A percentile compares a stretch with the other conserved stretches of the same genome.
Conservation (phyloP, 2,888 invertebrate genomes). For the Cryptophagus acutangulus region DNA sequence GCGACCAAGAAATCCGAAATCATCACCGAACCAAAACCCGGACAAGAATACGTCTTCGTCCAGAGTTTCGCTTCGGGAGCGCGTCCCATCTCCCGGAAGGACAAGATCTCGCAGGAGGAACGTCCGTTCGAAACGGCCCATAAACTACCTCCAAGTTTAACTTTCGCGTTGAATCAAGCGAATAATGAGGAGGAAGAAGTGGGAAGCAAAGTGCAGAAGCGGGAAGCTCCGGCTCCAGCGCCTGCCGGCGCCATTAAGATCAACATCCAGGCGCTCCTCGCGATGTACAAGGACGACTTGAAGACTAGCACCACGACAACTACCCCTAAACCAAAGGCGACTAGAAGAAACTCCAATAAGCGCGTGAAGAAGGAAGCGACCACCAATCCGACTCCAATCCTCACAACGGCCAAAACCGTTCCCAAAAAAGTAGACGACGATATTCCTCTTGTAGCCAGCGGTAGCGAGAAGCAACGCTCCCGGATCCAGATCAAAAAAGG, state of each 20-base stretch:
- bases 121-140: constrained; percentile 65
- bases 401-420: constrained; percentile 50
- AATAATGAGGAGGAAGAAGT: constrained; percentile 34
- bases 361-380: constrained; percentile 40
- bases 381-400: constrained; percentile 54
- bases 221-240: constrained; percentile 40
- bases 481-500: constrained; percentile 81
- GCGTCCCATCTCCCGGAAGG: constrained; percentile 41
- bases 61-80: constrained; percentile 47
- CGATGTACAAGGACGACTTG: constrained; percentile 40
- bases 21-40: constrained; percentile 60
- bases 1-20: constrained; percentile 43
- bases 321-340: constrained; percentile 20
- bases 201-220: constrained; percentile 34
- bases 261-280: constrained; percentile 37
- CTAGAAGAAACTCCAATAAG: constrained; percentile 19
- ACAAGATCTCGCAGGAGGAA: constrained; percentile 34
- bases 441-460: constrained; percentile 49
- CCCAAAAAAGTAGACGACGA: constrained; percentile 35
- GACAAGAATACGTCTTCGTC: constrained; percentile 63
- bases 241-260: constrained; percentile 43
- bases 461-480: constrained; percentile 64
- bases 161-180: constrained; percentile 40
- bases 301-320: constrained; percentile 29
- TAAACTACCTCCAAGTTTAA: constrained; percentile 58